Evolutionary conservation across 2,113 vertebrate genomes (phyloP).

Genomic region (Helogale parvula): DNA sequence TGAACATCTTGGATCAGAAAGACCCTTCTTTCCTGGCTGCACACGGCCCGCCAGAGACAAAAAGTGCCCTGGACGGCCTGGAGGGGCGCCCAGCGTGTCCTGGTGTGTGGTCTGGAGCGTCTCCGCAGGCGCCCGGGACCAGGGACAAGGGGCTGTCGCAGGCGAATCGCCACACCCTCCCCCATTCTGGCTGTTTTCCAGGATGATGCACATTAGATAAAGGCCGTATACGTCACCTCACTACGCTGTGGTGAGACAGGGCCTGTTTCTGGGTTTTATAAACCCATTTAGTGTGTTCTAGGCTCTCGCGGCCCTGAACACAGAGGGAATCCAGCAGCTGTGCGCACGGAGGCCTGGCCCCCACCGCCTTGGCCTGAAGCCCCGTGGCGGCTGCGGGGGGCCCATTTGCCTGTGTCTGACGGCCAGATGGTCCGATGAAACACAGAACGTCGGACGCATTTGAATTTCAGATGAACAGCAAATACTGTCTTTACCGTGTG

Average conservation of each 20-base stretch:
- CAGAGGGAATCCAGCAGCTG: too few relatives aligned
- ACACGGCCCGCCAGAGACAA: background rate
- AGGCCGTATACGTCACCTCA: fast-evolving
- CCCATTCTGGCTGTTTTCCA: background rate
- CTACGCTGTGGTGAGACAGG: background rate
- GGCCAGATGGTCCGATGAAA: background rate
- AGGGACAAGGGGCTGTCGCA: background rate
- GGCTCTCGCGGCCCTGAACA: background rate
- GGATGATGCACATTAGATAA: fast-evolving
- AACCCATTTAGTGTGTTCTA: background rate
- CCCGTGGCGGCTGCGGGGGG: too few relatives aligned
- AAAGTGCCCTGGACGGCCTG: background rate
- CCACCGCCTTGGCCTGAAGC: background rate
- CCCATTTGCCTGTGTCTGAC: background rate
- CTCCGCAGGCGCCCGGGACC: background rate
- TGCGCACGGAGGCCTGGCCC: background rate
- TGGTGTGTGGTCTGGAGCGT: background rate
- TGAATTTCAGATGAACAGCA: background rate
- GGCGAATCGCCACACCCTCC: background rate
- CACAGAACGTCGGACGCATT: background rate
- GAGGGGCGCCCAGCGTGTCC: background rate
- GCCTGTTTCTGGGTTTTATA: background rate
- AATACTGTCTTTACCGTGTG: background rate
- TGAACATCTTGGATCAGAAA: too few relatives aligned
- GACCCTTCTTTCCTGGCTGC: background rate